phyloP scores from a whole-genome alignment of 2,888 invertebrate genomes.

The Pycnomerus fuliginosus region DNA sequence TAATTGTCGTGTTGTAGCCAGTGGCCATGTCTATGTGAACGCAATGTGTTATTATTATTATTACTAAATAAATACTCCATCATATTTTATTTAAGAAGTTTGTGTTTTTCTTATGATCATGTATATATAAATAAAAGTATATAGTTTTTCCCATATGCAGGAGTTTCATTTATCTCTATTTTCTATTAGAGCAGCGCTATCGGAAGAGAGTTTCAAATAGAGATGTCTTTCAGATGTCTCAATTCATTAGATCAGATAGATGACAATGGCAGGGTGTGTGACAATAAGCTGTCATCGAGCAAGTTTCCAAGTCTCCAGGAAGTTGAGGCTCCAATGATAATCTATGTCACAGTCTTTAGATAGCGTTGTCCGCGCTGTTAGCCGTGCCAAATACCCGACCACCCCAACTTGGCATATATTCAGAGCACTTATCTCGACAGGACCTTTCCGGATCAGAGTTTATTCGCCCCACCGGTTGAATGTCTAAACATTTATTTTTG shows the following conservation, averaged over 20 bases:
- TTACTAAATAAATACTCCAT: slow-evolving; percentile 29
- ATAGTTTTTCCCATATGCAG: slow-evolving; percentile 24
- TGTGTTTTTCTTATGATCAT: slow-evolving; percentile 38
- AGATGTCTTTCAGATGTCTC: slow-evolving; percentile 45
- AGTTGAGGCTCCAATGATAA: slow-evolving; percentile 50
- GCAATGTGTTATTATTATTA: slow-evolving; percentile 30
- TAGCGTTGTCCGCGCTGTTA: slow-evolving; percentile 33
- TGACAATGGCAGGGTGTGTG: slow-evolving; percentile 47
- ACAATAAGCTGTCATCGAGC: slow-evolving; percentile 49
- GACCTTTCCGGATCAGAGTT: slow-evolving; percentile 16
- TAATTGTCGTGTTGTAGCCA: slow-evolving; percentile 39
- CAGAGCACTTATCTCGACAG: slow-evolving; percentile 12
- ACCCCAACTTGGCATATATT: slow-evolving; percentile 19
- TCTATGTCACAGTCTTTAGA: slow-evolving; percentile 48
- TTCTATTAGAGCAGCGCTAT: slow-evolving; percentile 25
- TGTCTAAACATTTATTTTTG: slow-evolving; percentile 1
- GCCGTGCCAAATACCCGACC: slow-evolving; percentile 20
- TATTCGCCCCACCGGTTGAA: slow-evolving; percentile 3
- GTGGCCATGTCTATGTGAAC: slow-evolving; percentile 38
- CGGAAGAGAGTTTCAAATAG: slow-evolving; percentile 43
- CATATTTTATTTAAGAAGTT: slow-evolving; percentile 34
- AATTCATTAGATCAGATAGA: slow-evolving; percentile 47
- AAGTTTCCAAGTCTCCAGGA: slow-evolving; percentile 52
- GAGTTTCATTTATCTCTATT: slow-evolving; percentile 7
- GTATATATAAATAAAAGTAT: slow-evolving; percentile 35